phyloP scores from a whole-genome alignment of 2,113 vertebrate genomes.

The Notarius quadriscutis region DNA sequence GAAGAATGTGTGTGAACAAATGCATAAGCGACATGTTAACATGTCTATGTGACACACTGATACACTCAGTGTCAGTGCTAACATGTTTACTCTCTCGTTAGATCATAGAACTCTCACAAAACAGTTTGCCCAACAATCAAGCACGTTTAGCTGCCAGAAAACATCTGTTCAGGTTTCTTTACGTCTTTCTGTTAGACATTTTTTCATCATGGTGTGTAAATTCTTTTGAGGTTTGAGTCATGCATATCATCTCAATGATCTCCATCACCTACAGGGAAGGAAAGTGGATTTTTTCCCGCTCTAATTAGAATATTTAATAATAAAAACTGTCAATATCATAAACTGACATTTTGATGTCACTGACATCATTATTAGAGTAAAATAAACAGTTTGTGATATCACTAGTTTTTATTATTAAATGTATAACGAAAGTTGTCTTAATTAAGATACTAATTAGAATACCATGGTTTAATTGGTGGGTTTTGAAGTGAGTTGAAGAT shows the following conservation, averaged over 20 bases:
- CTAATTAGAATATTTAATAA: constrained; percentile 32
- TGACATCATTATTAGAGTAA: no score
- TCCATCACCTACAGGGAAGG: constrained; percentile 8
- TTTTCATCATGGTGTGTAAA: constrained; percentile 20
- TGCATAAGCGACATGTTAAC: not conserved
- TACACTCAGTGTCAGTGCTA: not conserved
- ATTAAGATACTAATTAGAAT: constrained; percentile 30
- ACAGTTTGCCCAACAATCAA: not conserved
- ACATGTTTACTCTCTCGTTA: not conserved
- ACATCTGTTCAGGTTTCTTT: not conserved
- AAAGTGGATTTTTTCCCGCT: constrained; percentile 40
- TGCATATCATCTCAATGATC: constrained; percentile 24
- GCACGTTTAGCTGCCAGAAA: not conserved
- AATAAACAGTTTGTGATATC: no score
- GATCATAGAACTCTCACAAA: not conserved
- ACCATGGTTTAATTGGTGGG: constrained; percentile 37
- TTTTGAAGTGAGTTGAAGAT: constrained; percentile 26
- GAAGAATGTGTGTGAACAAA: not conserved
- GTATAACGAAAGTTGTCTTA: no score
- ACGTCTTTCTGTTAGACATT: constrained; percentile 13
- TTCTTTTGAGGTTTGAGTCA: constrained; percentile 16
- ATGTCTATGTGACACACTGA: not conserved
- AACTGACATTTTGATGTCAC: no score
- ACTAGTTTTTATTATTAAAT: no score
- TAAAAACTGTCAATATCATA: no score